phyloP scores from a whole-genome alignment of 2,888 invertebrate genomes.

The Eupeodes latifasciatus region DNA sequence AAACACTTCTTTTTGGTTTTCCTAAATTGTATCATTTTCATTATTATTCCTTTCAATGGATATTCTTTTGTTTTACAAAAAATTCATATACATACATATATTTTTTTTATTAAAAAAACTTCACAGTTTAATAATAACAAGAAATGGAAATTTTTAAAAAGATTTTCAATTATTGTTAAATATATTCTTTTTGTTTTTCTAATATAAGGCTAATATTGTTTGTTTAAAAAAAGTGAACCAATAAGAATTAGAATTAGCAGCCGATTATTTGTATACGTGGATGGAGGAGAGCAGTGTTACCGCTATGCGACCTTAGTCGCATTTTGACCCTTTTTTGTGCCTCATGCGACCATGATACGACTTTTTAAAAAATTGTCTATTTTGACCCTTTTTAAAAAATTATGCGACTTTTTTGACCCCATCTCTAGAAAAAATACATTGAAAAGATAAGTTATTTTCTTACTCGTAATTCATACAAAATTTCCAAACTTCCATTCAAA shows the following conservation, averaged over 20 bases:
- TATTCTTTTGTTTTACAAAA: conserved; percentile 73
- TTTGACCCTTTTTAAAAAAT: too few species aligned
- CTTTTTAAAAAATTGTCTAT: too few species aligned
- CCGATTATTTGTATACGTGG: conserved; percentile 53
- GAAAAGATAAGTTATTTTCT: too few species aligned
- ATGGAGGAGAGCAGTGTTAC: too few species aligned
- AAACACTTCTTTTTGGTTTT: conserved; percentile 47
- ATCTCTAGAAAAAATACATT: too few species aligned
- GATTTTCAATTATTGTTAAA: conserved; percentile 62
- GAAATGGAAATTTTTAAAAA: conserved; percentile 71
- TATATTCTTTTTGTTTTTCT: conserved; percentile 57
- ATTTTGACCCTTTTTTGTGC: too few species aligned
- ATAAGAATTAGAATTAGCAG: conserved; percentile 72
- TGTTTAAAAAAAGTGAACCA: conserved; percentile 59
- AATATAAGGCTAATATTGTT: conserved; percentile 72
- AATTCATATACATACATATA: conserved; percentile 73
- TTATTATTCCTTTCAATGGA: conserved; percentile 48
- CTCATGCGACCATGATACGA: too few species aligned
- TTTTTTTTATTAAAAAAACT: conserved; percentile 69
- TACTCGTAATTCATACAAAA: too few species aligned
- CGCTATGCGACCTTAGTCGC: too few species aligned
- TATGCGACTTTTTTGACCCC: too few species aligned
- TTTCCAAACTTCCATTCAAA: too few species aligned
- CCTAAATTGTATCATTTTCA: too few species aligned
- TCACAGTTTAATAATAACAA: conserved; percentile 71